phyloP scores from a whole-genome alignment of 2,113 vertebrate genomes.

The Haplotaxodon microlepis region DNA sequence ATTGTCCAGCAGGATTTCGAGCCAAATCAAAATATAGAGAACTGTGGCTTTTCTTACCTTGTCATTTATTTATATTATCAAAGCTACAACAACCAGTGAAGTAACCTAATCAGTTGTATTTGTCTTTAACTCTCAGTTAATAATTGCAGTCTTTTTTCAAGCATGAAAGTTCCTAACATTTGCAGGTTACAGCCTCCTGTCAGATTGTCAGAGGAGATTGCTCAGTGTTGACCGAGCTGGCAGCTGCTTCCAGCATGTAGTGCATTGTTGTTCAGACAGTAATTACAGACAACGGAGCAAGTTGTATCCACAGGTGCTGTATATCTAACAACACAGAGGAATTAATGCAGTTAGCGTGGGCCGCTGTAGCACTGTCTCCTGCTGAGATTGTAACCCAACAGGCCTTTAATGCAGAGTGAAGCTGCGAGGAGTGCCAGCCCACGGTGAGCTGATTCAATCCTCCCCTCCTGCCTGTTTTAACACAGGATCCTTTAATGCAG shows the following conservation, averaged over 20 bases:
- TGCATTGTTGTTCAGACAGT: conserved; percentile 56
- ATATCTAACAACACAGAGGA: conserved; percentile 63
- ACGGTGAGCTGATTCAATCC: conserved; percentile 78
- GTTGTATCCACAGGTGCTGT: conserved; percentile 65
- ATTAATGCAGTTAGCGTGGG: conserved; percentile 64
- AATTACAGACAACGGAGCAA: conserved; percentile 53
- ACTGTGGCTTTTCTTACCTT: not conserved
- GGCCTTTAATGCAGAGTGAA: conserved; percentile 81
- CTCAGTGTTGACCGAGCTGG: not conserved
- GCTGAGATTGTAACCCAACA: conserved; percentile 66
- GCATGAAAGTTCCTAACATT: not conserved
- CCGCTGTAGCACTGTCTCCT: conserved; percentile 42
- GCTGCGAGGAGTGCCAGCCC: conserved; percentile 73
- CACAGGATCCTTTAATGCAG: conserved; percentile 91
- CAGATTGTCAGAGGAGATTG: not conserved
- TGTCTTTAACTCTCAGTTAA: not conserved
- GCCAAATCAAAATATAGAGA: not conserved
- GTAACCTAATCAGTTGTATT: not conserved
- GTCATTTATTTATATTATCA: not conserved
- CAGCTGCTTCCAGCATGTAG: conserved; percentile 15
- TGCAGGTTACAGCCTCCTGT: not conserved
- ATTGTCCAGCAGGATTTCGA: not conserved
- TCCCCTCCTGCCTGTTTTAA: conserved; percentile 81
- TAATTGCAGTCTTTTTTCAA: not conserved
- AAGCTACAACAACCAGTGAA: not conserved